phyloP scores from a whole-genome alignment of 2,797 vertebrate species.

The Erithacus rubecula region DNA sequence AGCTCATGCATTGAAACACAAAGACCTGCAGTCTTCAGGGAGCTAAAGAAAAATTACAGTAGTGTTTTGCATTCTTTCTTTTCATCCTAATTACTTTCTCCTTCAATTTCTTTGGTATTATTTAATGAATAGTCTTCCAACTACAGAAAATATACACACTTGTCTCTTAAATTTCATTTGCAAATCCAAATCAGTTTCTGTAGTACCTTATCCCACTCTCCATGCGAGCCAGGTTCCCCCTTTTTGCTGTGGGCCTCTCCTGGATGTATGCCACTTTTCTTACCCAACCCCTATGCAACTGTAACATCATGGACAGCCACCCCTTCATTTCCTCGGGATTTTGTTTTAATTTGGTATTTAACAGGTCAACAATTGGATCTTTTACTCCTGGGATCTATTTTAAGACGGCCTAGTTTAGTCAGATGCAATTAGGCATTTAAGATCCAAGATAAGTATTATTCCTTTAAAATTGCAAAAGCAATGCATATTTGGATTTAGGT shows the following conservation, averaged over 20 bases:
- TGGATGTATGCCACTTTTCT: constrained; percentile 16
- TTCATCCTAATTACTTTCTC: neutral
- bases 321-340: constrained; percentile 9
- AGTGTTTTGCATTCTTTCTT: neutral
- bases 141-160: neutral
- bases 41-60: constrained; percentile 26
- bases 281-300: constrained; percentile 34
- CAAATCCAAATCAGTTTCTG: neutral
- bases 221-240: neutral
- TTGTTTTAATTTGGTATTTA: constrained; percentile 34
- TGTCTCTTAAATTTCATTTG: neutral
- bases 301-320: neutral
- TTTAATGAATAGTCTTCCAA: neutral
- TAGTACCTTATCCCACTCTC: neutral
- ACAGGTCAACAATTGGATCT: neutral
- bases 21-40: constrained; percentile 39
- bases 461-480: neutral
- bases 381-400: constrained; percentile 20
- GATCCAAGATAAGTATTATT: constrained; percentile 22
- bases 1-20: constrained; percentile 56
- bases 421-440: constrained; percentile 4
- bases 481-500: neutral
- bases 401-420: constrained; percentile 21
- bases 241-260: neutral
- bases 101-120: neutral